A percentile compares a stretch with the other conserved stretches of the same genome.
Evolutionary conservation across 2,113 vertebrate genomes (phyloP).

Genomic region (Phoenicopterus ruber): DNA sequence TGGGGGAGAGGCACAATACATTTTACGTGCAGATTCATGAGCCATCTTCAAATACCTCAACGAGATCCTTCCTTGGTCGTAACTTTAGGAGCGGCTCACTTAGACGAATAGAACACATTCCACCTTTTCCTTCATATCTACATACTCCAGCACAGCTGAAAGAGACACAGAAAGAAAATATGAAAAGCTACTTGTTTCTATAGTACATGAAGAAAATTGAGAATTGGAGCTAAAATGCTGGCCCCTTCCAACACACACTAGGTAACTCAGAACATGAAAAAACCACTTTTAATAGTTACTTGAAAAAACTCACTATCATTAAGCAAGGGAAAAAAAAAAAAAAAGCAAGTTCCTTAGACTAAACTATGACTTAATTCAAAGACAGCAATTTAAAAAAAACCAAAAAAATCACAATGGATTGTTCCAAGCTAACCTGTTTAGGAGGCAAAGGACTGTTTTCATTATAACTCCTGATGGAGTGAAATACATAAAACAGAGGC

Average conservation of each 20-base stretch:
- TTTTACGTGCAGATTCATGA: not conserved
- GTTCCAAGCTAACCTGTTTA: not conserved
- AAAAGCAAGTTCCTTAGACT: not conserved
- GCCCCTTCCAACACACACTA: not conserved
- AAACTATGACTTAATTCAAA: not conserved
- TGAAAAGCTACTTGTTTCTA: not conserved
- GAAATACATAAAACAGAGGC: not conserved
- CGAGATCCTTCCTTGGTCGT: slow-evolving; percentile 89
- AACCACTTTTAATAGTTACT: not conserved
- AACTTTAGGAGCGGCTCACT: slow-evolving; percentile 93
- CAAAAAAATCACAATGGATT: not conserved
- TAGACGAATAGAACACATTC: slow-evolving; percentile 92
- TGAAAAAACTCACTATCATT: not conserved
- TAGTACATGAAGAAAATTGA: not conserved
- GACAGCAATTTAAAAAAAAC: not conserved
- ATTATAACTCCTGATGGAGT: not conserved
- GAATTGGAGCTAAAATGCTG: not conserved
- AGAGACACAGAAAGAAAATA: not conserved
- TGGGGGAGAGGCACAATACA: no score
- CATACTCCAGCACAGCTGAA: slow-evolving; percentile 92
- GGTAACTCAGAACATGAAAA: not conserved
- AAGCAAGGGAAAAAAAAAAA: not conserved
- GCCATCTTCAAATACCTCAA: slow-evolving; percentile 79
- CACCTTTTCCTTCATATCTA: slow-evolving; percentile 88
- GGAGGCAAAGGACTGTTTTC: not conserved